Conservation (phyloP, 2,797 vertebrate genomes). For the Sternarchorhynchus goeldii region DNA sequence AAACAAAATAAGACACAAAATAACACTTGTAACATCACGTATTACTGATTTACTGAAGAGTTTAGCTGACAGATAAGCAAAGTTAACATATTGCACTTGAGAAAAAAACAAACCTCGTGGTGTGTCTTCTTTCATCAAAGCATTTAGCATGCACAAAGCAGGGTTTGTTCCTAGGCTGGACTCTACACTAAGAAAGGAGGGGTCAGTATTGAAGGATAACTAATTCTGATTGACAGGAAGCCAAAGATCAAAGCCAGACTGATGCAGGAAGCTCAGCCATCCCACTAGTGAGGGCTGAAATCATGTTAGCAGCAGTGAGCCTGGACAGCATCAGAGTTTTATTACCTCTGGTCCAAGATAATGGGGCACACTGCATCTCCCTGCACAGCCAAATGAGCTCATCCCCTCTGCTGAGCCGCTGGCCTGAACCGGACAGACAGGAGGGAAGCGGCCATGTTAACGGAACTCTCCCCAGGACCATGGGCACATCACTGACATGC, state of each 20-base stretch:
- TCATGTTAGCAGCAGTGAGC: slow-evolving; percentile 57
- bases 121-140: slow-evolving; percentile 53
- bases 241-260: slow-evolving; percentile 78
- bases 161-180: slow-evolving; percentile 53
- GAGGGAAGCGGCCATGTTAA: slow-evolving; percentile 58
- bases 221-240: slow-evolving; percentile 84
- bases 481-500: slow-evolving; percentile 32
- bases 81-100: slow-evolving; percentile 49
- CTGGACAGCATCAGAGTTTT: slow-evolving; percentile 67
- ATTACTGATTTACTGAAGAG: slow-evolving; percentile 16
- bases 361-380: slow-evolving; percentile 68
- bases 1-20: background rate
- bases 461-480: slow-evolving; percentile 35
- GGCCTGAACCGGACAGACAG: slow-evolving; percentile 65
- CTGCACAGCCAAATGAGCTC: slow-evolving; percentile 73
- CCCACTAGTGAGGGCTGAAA: slow-evolving; percentile 59
- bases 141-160: slow-evolving; percentile 54
- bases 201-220: slow-evolving; percentile 67
- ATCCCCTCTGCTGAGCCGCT: slow-evolving; percentile 59
- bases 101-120: slow-evolving; percentile 52
- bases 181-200: slow-evolving; percentile 46
- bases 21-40: slow-evolving; percentile 4
- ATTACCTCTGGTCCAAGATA: slow-evolving; percentile 76
- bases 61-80: slow-evolving; percentile 30
- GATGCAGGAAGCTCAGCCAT: slow-evolving; percentile 70